Conservation (phyloP, 2,113 vertebrate genomes). For the Chinchilla lanigera region DNA sequence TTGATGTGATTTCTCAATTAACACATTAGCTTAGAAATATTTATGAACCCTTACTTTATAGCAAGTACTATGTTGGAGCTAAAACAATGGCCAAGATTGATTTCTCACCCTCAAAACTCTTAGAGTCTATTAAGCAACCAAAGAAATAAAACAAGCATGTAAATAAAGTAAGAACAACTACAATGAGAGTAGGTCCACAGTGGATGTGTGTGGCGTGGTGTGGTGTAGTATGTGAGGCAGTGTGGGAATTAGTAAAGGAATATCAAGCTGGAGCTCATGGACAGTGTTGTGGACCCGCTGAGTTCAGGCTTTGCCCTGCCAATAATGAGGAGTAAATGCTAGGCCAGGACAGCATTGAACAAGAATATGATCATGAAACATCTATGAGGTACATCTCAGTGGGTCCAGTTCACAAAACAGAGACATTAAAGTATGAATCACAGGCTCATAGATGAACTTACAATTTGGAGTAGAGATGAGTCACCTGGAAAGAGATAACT, state of each 20-base stretch:
- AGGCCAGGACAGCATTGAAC: neutral
- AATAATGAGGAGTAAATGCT: neutral
- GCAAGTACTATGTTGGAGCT: neutral
- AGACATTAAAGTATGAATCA: neutral
- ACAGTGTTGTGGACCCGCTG: neutral
- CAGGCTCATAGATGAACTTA: neutral
- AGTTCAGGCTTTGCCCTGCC: neutral
- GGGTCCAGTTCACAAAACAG: neutral
- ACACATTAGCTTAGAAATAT: constrained; percentile 24
- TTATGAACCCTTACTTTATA: neutral
- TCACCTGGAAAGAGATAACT: neutral
- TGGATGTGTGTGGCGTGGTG: neutral
- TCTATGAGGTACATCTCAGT: neutral
- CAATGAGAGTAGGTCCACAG: neutral
- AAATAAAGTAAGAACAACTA: neutral
- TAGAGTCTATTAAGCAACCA: neutral
- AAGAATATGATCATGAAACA: neutral
- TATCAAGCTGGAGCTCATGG: neutral
- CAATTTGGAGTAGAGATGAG: neutral
- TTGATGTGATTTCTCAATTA: neutral
- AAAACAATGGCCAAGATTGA: neutral
- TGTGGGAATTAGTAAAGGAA: neutral
- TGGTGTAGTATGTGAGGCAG: no score
- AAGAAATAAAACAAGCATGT: neutral
- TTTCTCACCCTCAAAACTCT: neutral